Conservation (phyloP, 2,797 vertebrate genomes). For the Muraenolepis orangiensis region DNA sequence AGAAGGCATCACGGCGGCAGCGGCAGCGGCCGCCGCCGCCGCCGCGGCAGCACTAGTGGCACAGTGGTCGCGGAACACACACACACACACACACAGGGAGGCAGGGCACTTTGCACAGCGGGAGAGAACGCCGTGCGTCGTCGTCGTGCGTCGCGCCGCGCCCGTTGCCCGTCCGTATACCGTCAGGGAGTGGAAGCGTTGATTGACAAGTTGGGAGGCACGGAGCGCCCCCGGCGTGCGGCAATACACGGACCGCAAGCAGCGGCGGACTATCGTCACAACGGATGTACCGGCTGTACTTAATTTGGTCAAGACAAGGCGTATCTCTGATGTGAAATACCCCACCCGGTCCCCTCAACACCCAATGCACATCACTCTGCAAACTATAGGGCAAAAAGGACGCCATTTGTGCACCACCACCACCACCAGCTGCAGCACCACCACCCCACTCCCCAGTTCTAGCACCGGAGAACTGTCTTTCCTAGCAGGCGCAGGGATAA, state of each 20-base stretch:
- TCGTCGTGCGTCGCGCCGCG: too few species aligned
- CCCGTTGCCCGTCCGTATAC: too few species aligned
- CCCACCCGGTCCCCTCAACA: too few species aligned
- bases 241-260: conserved; percentile 19
- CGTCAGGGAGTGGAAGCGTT: conserved; percentile 46
- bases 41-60: background rate
- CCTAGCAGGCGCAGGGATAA: conserved; percentile 5
- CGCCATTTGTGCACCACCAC: conserved; percentile 15
- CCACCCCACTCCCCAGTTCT: background rate
- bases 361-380: conserved; percentile 19
- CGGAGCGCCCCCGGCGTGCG: conserved; percentile 44
- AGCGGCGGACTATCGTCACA: conserved; percentile 52
- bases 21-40: too few species aligned
- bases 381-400: conserved; percentile 40
- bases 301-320: conserved; percentile 44
- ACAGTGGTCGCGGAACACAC: background rate
- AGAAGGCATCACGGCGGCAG: background rate
- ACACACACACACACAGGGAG: background rate
- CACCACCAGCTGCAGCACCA: background rate
- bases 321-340: conserved; percentile 36
- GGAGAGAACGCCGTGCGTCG: background rate
- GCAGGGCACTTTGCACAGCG: background rate
- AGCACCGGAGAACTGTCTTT: background rate
- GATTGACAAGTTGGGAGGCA: conserved; percentile 59
- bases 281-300: conserved; percentile 10